Evolutionary conservation across 2,113 vertebrate species (phyloP).

Genomic region (Galbula dea): DNA sequence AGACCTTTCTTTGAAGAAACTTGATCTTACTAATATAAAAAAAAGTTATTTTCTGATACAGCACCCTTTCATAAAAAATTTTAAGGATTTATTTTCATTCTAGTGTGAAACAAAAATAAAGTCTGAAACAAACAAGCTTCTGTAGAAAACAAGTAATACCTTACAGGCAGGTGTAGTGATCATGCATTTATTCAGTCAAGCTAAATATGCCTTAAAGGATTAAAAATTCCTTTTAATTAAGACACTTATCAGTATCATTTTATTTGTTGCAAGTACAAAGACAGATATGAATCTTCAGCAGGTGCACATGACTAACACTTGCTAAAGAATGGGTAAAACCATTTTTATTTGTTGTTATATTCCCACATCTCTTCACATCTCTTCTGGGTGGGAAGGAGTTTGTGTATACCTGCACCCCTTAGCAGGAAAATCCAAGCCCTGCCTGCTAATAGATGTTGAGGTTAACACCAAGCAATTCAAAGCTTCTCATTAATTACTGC

Average conservation of each 20-base stretch:
- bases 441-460: neutral
- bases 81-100: neutral
- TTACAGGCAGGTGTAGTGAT: neutral
- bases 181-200: neutral
- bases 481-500: constrained; percentile 48
- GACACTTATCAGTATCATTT: neutral
- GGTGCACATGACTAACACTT: neutral
- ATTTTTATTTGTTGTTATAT: neutral
- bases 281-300: neutral
- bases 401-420: neutral
- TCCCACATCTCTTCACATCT: neutral
- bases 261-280: neutral
- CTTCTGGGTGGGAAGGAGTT: neutral
- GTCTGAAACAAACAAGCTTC: neutral
- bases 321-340: neutral
- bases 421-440: neutral
- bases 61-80: neutral
- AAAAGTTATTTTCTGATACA: fast-evolving
- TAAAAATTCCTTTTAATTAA: neutral
- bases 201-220: neutral
- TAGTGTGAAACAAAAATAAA: neutral
- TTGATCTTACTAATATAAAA: neutral
- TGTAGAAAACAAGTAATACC: neutral
- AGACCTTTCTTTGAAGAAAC: neutral
- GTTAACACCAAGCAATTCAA: constrained; percentile 15